Conservation (phyloP, 2,113 vertebrate species). For the Penelope pileata region DNA sequence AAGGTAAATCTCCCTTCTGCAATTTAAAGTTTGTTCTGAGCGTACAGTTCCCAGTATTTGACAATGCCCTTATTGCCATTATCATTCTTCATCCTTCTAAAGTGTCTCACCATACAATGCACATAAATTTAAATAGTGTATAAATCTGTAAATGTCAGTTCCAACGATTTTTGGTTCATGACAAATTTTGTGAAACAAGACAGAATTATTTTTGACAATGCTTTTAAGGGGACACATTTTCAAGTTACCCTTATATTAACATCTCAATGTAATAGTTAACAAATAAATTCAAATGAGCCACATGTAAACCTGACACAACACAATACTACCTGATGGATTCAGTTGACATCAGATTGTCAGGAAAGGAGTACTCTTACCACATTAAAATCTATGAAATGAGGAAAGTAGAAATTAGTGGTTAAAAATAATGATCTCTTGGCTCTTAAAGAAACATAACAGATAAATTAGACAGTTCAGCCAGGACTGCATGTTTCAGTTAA, state of each 20-base stretch:
- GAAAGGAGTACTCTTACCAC: background rate
- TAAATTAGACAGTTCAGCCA: background rate
- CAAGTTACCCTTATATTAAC: constrained; percentile 1
- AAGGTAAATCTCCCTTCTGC: background rate
- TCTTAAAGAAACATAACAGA: constrained; percentile 16
- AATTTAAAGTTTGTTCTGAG: background rate
- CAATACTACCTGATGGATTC: background rate
- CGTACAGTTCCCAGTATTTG: background rate
- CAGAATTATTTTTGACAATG: background rate
- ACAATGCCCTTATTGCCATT: background rate
- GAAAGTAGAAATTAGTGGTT: constrained; percentile 29
- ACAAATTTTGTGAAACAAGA: background rate
- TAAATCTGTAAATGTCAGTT: background rate
- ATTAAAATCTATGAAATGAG: background rate
- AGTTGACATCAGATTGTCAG: background rate
- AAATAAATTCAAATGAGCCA: background rate
- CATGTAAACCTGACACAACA: background rate
- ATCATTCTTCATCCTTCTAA: background rate
- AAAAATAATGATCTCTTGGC: background rate
- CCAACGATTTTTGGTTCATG: background rate
- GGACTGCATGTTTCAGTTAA: background rate
- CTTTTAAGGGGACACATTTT: background rate
- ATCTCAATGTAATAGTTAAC: background rate
- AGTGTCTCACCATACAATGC: background rate
- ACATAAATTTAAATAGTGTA: background rate